Evolutionary conservation across 2,113 vertebrate genomes (phyloP).

Genomic region (Seriola rivoliana): DNA sequence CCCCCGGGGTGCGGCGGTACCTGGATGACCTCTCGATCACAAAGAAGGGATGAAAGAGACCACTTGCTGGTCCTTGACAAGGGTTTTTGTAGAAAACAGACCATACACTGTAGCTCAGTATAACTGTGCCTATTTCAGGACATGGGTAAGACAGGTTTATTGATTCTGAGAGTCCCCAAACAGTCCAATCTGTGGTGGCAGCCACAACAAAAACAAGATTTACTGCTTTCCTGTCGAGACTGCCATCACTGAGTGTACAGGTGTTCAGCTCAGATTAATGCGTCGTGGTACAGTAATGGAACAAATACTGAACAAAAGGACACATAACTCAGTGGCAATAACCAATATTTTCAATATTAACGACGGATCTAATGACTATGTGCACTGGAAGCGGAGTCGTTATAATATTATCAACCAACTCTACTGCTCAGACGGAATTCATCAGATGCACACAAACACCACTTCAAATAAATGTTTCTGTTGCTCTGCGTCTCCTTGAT

Average conservation of each 20-base stretch:
- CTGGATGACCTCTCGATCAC: constrained; percentile 37
- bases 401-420: not conserved
- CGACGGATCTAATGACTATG: no score
- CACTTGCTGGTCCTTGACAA: not conserved
- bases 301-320: no score
- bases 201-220: constrained; percentile 13
- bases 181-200: not conserved
- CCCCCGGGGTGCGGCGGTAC: not conserved
- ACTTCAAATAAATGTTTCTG: no score
- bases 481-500: not conserved
- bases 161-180: constrained; percentile 30
- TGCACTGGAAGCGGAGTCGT: not conserved
- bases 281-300: not conserved
- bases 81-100: not conserved
- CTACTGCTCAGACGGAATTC: no score
- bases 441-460: no score
- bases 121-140: constrained; percentile 37
- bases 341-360: no score
- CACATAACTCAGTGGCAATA: not conserved
- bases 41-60: constrained; percentile 33
- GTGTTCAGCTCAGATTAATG: not conserved
- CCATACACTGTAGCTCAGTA: not conserved
- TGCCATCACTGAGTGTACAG: not conserved
- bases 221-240: constrained; percentile 1
- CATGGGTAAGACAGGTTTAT: constrained; percentile 24